These are phyloP conservation scores for Galerucella pusilla DNA, from an alignment of 2,888 invertebrate species.

Conservation along the genomic window DNA sequence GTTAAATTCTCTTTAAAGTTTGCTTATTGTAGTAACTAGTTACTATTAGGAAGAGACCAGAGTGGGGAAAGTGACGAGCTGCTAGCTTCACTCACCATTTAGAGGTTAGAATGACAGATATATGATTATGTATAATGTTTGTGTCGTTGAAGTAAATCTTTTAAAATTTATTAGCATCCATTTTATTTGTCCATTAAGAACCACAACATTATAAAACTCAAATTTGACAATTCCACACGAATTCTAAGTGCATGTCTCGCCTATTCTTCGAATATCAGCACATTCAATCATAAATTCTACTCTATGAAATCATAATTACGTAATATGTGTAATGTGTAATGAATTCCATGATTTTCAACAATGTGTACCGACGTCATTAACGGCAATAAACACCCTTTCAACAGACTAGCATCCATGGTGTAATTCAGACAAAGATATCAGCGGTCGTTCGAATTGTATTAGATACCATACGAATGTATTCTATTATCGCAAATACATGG, in stretches of 20 bases:
- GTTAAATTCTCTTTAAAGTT: neutral
- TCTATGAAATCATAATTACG: slow-evolving; percentile 61
- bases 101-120: too few relatives aligned
- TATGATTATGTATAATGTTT: too few relatives aligned
- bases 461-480: slow-evolving; percentile 40
- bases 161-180: too few relatives aligned
- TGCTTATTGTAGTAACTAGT: too few relatives aligned
- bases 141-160: too few relatives aligned
- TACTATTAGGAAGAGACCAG: too few relatives aligned
- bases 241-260: neutral
- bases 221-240: neutral
- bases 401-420: slow-evolving; percentile 16
- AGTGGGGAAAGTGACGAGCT: too few relatives aligned
- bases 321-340: slow-evolving; percentile 58
- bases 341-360: slow-evolving; percentile 27
- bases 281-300: neutral
- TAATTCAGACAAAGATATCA: slow-evolving; percentile 42
- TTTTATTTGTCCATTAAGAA: too few relatives aligned
- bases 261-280: neutral
- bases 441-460: slow-evolving; percentile 37
- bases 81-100: too few relatives aligned
- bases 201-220: too few relatives aligned
- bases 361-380: slow-evolving; percentile 57
- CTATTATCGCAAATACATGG: slow-evolving; percentile 46
- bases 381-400: slow-evolving; percentile 39